phyloP scores from a whole-genome alignment of 1,140 invertebrate genomes.

The Tribolium castaneum region DNA sequence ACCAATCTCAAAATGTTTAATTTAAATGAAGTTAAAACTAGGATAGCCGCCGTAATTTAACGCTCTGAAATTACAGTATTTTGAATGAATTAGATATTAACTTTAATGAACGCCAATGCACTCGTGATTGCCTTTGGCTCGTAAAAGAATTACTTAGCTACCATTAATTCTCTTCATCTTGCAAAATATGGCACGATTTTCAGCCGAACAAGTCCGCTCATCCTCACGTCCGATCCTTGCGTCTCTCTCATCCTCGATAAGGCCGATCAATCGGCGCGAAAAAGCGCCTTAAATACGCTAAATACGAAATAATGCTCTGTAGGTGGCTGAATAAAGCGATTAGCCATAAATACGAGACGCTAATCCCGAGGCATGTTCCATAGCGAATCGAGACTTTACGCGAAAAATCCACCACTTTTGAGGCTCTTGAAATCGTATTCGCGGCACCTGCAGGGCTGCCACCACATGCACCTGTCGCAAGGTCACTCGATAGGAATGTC shows the following conservation, averaged over 20 bases:
- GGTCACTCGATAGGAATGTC: slow-evolving; percentile 39
- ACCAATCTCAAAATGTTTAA: slow-evolving; percentile 19
- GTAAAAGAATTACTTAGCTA: slow-evolving; percentile 51
- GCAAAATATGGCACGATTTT: slow-evolving; percentile 51
- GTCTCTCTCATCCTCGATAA: background rate
- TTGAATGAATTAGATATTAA: slow-evolving; percentile 53
- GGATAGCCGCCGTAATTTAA: slow-evolving; percentile 40
- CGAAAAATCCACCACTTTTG: background rate
- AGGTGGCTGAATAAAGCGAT: slow-evolving; percentile 46
- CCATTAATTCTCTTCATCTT: slow-evolving; percentile 50
- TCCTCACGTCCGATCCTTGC: background rate
- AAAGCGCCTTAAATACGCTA: slow-evolving; percentile 18
- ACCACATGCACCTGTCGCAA: slow-evolving; percentile 38
- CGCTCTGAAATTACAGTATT: slow-evolving; percentile 49
- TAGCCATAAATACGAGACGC: slow-evolving; percentile 38
- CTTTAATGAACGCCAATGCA: slow-evolving; percentile 47
- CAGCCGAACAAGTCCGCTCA: background rate
- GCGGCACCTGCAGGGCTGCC: slow-evolving; percentile 26
- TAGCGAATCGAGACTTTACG: slow-evolving; percentile 36
- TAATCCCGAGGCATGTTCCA: slow-evolving; percentile 16
- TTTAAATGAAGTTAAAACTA: slow-evolving; percentile 30
- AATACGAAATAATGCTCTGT: slow-evolving; percentile 43
- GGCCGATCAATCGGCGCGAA: background rate
- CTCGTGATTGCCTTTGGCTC: slow-evolving; percentile 50
- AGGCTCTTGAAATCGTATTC: slow-evolving; percentile 6